Evolutionary conservation across 2,888 invertebrate genomes (phyloP).

Genomic region (Brachynemurus nebulosus): DNA sequence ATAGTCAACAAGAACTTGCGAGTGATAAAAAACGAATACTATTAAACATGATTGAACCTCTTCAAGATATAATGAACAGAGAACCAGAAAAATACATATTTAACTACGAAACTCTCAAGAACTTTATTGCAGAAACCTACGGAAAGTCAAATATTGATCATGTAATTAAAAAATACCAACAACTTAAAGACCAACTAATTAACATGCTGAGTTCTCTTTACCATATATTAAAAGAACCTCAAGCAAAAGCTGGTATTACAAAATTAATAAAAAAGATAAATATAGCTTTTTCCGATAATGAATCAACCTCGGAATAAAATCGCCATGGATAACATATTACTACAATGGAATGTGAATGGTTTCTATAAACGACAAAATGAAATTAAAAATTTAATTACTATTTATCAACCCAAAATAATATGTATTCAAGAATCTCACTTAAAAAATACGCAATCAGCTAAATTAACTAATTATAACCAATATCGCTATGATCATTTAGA

Average conservation of each 20-base stretch:
- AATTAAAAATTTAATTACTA: conserved; percentile 3
- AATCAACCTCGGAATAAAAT: neutral
- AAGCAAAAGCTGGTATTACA: neutral
- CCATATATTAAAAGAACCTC: neutral
- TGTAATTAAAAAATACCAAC: too few species aligned
- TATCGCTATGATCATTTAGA: neutral
- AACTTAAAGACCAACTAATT: neutral
- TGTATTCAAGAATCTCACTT: conserved; percentile 8
- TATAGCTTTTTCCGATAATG: neutral
- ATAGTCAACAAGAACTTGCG: too few species aligned
- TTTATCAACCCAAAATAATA: neutral
- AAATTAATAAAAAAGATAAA: neutral
- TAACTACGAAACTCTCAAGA: too few species aligned
- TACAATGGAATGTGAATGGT: neutral
- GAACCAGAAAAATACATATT: too few species aligned
- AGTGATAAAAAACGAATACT: too few species aligned
- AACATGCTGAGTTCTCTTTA: neutral
- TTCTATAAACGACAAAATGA: neutral
- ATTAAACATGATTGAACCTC: too few species aligned
- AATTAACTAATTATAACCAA: neutral
- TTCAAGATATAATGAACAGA: too few species aligned
- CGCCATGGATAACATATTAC: neutral
- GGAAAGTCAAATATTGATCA: too few species aligned
- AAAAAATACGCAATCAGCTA: neutral
- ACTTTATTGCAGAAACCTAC: too few species aligned